Base-by-base conservation (phyloP, 2,888 invertebrate genomes). In the Ischnura elegans region DNA sequence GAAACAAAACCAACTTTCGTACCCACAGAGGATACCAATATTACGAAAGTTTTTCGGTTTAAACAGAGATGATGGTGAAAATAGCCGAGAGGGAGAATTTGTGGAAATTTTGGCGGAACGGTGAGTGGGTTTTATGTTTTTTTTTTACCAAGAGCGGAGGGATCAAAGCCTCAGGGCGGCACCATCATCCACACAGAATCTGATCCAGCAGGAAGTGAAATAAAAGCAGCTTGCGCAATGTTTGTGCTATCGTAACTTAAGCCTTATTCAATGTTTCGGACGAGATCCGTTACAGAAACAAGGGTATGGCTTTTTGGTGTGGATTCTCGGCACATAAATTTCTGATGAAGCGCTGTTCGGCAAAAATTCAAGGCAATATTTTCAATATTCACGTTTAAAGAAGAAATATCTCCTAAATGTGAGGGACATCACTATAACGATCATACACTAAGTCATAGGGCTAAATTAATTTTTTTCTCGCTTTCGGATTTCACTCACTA, bases 31-130 rank as follows among this genome's bases (percentile, higher is more conserved):
- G 36, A 10, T 36, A 36, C 29, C 76, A 76, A 76, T 76, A 76
- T 76, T 76, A 36, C 76, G 76, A 76, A 76, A 76, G 76, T 76
- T 76, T 76, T 76, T 76, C 76, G 76, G 76, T 76, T 76, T 76
- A 76, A 76, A 76, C 76, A 13, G 76, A 36, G 29, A 36, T 76
- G 76, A 36, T 36, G 76, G 10, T 29, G 36, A 76, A 76, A 36
- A 6, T 29, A 29, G 10, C 13, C 1, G 25, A 8, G 61, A 19
- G 61, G n/a, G 61, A 25, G 10, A n/a, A 61, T 61, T 61, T n/a
- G n/a, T 19, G 61, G 36, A 76, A 76, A 76, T 76, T 36, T 29
- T 76, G 76, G 76, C 13, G 10, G 29, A 76, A n/a, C 25, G 8
- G 61, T 21, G 61, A 51, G 51, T 19, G 19, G 51, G 19, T 0